phyloP scores from a whole-genome alignment of 1,140 invertebrate species.

The Drosophila kikkawai region DNA sequence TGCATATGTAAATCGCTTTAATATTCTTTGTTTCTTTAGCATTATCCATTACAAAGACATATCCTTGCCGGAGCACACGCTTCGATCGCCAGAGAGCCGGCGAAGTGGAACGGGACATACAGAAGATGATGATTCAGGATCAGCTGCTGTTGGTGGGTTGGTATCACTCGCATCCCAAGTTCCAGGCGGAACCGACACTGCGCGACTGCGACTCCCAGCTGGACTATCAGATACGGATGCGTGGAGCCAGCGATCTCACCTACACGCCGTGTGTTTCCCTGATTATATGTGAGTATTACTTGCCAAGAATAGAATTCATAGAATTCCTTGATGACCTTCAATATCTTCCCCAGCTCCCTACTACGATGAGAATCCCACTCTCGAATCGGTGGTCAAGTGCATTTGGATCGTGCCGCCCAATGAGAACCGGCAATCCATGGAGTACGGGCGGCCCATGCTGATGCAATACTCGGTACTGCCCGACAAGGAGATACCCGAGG shows the following conservation, averaged over 20 bases:
- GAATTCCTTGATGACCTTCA: not conserved
- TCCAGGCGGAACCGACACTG: conserved; percentile 94
- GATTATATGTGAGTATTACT: conserved; percentile 91
- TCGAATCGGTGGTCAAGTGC: conserved; percentile 93
- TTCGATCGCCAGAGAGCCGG: conserved; percentile 90
- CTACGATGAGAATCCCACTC: conserved; percentile 90
- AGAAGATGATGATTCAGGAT: conserved; percentile 92
- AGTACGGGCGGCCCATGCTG: conserved; percentile 95
- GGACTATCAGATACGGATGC: conserved; percentile 97
- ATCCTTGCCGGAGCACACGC: conserved; percentile 94
- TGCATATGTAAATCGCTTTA: not conserved
- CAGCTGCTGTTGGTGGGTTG: conserved; percentile 95
- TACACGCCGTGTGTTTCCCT: conserved; percentile 97
- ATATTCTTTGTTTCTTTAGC: conserved; percentile 86
- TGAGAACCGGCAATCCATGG: conserved; percentile 93
- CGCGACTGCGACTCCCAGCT: conserved; percentile 96
- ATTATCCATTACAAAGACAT: conserved; percentile 94
- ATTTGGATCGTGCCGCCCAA: conserved; percentile 98
- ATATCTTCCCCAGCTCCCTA: conserved; percentile 91
- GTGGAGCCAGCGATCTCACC: conserved; percentile 93
- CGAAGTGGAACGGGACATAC: conserved; percentile 92
- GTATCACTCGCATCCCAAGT: conserved; percentile 98
- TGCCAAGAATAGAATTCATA: not conserved
- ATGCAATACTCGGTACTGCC: conserved; percentile 94
- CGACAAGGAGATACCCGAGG: conserved; percentile 92